Conservation (phyloP, 2,888 invertebrate genomes). For the Celastrina argiolus region DNA sequence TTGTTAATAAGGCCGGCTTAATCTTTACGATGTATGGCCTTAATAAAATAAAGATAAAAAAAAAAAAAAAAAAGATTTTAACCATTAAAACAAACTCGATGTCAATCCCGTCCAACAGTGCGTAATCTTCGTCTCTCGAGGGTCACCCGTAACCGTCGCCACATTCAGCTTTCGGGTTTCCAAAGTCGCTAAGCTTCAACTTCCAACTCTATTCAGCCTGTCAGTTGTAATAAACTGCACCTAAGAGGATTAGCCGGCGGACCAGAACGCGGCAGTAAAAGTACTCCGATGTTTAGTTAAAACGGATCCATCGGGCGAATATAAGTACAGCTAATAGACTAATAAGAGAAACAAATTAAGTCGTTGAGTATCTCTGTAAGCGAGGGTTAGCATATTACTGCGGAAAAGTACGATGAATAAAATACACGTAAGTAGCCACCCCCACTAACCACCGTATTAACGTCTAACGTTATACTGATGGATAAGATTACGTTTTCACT, state of each 20-base stretch:
- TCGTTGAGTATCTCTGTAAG: slow-evolving; percentile 46
- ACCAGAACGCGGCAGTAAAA: slow-evolving; percentile 25
- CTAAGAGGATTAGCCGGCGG: slow-evolving; percentile 26
- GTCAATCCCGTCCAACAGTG: slow-evolving; percentile 44
- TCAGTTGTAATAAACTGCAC: slow-evolving; percentile 40
- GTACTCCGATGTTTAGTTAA: slow-evolving; percentile 15
- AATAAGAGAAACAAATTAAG: slow-evolving; percentile 59
- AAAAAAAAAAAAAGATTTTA: not conserved
- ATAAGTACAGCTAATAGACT: slow-evolving; percentile 31
- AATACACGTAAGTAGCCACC: slow-evolving; percentile 64
- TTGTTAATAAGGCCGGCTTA: too few relatives aligned
- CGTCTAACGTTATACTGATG: slow-evolving; percentile 61
- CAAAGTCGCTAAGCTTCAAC: slow-evolving; percentile 55
- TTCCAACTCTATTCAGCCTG: slow-evolving; percentile 45
- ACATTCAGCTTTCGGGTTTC: slow-evolving; percentile 51
- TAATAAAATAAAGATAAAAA: too few relatives aligned
- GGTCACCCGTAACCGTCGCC: slow-evolving; percentile 52
- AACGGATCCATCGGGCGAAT: slow-evolving; percentile 9
- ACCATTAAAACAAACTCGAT: slow-evolving; percentile 30
- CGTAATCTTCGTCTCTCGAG: slow-evolving; percentile 66
- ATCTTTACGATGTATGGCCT: too few relatives aligned
- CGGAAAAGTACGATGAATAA: slow-evolving; percentile 65
- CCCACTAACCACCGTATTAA: slow-evolving; percentile 64
- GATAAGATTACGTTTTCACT: slow-evolving; percentile 67
- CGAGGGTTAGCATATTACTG: slow-evolving; percentile 50